Evolutionary conservation across 2,113 vertebrate genomes (phyloP), one percentile per base, ranked within the genome.

Genomic region (Aix galericulata): DNA sequence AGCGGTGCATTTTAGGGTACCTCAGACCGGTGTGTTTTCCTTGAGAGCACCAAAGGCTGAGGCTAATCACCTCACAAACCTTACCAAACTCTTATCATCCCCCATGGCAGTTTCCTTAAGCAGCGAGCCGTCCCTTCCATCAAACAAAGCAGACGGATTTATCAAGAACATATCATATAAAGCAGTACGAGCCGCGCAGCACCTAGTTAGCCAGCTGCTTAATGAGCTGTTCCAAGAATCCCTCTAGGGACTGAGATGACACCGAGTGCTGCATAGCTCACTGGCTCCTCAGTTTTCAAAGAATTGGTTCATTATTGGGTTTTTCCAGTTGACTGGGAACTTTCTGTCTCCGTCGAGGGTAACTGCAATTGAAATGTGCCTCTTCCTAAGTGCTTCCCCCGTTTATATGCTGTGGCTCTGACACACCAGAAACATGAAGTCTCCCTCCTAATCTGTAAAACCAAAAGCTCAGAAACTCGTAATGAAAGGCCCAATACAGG

Each of bases 181-280:
- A 86, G 17, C 58, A 31, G 31, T 13, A 52, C 8, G 42, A 52
- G 34, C 7, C 46, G 13, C 25, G 64, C 5, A 66, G 50, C 38
- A 86, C 27, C 71, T 71, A 34, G n/a, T 71, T 42, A 78, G 69
- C 68, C 64, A 88, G 80, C n/a, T 86, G 15, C 55, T 94, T 42
- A 80, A 86, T 13, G 80, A 82, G 25, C 34, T 53, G 36, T 6
- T 63, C 40, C 63, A 66, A 86, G 68, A 91, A 68, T 23, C 32
- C 0, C 86, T 50, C n/a, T 38, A 91, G 86, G 27, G 66, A 32
- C 9, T 64, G 58, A 50, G 58, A 50, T 31, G 9, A 67, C n/a
- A n/a, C 34, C 15, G 40, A 16, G 20, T 1, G 3, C 4, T 31
- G 31, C 5, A 42, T 5, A 85, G 56, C 42, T 82, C 75, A 36